phyloP scores from a whole-genome alignment of 1,140 invertebrate genomes.

The Hycleus cichorii region DNA sequence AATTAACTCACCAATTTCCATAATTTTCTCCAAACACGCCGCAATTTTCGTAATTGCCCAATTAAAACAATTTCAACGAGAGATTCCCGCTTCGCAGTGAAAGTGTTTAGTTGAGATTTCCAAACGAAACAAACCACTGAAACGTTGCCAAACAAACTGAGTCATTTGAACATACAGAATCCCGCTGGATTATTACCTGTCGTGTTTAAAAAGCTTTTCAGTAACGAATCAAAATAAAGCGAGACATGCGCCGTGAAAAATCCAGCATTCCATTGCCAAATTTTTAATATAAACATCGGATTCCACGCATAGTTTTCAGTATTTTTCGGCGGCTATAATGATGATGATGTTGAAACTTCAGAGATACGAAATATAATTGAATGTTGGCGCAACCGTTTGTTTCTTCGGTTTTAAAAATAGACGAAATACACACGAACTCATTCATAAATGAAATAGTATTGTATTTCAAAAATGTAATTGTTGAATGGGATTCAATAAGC shows the following conservation, averaged over 20 bases:
- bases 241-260: constrained; percentile 10
- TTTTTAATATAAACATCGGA: constrained; percentile 11
- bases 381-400: constrained; percentile 3
- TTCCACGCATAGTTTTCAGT: constrained; percentile 10
- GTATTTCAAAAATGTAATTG: constrained; percentile 3
- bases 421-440: constrained; percentile 1
- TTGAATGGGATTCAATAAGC: neutral
- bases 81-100: neutral
- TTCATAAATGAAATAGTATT: constrained; percentile 12
- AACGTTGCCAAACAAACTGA: constrained; percentile 14
- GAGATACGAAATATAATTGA: neutral
- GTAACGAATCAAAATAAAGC: constrained; percentile 9
- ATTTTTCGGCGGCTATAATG: constrained; percentile 1
- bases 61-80: too few species aligned
- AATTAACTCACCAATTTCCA: constrained; percentile 5
- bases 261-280: constrained; percentile 11
- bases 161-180: constrained; percentile 5
- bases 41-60: neutral
- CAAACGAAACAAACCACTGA: constrained; percentile 10
- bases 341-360: constrained; percentile 3
- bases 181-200: constrained; percentile 8
- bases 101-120: neutral
- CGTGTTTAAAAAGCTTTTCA: constrained; percentile 1
- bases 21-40: neutral
- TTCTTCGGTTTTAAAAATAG: constrained; percentile 1